Conservation (phyloP, 2,113 vertebrate species). For the Mus musculus region GRCm39 chr17:12488001-12488500, state of each 20-base stretch:
- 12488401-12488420: background rate
- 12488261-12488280: background rate
- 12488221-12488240: background rate
- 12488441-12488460: background rate
- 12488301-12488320: constrained; percentile 4
- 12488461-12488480: background rate
- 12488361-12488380: background rate
- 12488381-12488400: background rate
- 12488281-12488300: background rate
- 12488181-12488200: background rate
- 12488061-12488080: background rate
- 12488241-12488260: background rate
- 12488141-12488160: background rate
- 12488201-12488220: background rate
- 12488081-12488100: background rate
- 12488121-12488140: background rate
- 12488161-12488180: background rate
- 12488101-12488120: too few relatives aligned
- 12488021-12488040: background rate
- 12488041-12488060: background rate
- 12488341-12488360: background rate
- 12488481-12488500: background rate
- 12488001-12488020: background rate
- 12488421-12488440: background rate
- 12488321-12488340: background rate